A percentile compares a stretch with the other conserved stretches of the same genome.
These are phyloP conservation scores for Saccopteryx bilineata DNA, from an alignment of 2,113 vertebrate genomes.

Conservation along the genomic window DNA sequence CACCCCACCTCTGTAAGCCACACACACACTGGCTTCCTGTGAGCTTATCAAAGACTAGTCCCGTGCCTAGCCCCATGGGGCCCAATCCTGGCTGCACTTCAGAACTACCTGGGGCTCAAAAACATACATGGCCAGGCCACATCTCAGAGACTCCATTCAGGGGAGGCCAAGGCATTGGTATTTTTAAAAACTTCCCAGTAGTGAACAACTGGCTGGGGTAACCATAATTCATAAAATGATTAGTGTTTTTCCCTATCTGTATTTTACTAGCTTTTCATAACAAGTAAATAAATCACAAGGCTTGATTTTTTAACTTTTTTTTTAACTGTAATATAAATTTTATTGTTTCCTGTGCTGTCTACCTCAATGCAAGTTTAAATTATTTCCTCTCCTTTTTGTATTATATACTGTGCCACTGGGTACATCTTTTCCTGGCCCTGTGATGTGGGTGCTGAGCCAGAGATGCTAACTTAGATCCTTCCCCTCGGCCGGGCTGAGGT, in stretches of 20 bases:
- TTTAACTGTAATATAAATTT: neutral
- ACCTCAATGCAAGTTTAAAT: neutral
- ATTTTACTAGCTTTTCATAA: neutral
- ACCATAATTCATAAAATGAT: neutral
- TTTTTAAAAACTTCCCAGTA: neutral
- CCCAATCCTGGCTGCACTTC: neutral
- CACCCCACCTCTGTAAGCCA: neutral
- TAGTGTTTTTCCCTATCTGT: neutral
- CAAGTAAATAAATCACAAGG: neutral
- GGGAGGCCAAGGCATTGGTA: neutral
- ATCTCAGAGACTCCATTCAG: neutral
- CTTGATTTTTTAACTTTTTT: neutral
- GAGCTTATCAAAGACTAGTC: neutral
- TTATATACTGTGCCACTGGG: neutral
- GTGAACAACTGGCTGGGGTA: neutral
- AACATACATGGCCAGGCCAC: neutral
- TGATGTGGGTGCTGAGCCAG: neutral
- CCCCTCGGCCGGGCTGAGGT: neutral
- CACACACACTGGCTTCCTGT: neutral
- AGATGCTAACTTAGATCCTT: neutral
- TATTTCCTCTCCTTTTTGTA: neutral
- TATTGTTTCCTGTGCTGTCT: neutral
- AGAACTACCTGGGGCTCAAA: neutral
- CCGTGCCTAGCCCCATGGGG: neutral
- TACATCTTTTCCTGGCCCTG: neutral